Evolutionary conservation across 2,113 vertebrate genomes (phyloP), one percentile per base, ranked within the genome.

Genomic region (Haplochromis burtoni): DNA sequence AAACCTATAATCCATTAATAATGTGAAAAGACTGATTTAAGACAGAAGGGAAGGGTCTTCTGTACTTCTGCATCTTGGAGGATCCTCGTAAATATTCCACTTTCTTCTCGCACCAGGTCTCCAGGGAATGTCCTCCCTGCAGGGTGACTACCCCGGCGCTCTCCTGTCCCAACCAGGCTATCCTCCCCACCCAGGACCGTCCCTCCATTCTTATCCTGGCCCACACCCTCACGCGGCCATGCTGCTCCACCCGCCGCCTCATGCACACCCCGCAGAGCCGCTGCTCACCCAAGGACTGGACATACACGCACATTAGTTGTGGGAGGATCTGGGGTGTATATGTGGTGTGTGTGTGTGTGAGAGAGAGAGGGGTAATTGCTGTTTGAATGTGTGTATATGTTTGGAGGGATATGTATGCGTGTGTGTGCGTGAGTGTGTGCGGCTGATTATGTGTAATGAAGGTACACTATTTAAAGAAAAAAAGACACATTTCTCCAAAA

Each of bases 261-360:
- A 97, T 45, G 89, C 96, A 49, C 96, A 96, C 93, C 95, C 96
- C 0, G 89, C 96, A 9, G 96, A 97, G 84, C 94, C 96, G 14
- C 96, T 97, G 61, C 91, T 96, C 82, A 93, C 96, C 73, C 96
- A 96, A 90, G 95, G 95, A 92, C 96, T 96, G 88, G 97, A 97
- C 94, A 96, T 97, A 87, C 96, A 97, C 5, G 96, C 96, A 90
- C 97, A 97, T 94, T 97, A 96, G 95, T 94, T 73, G 83, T 79
- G 19, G 85, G 47, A 8, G 49, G 83, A 21, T 73, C 33, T 17
- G 59, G 42, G 53, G 83, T 24, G 81, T 51, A 8, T 57, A 45
- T 45, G 45, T 49, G 49, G n/a, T 55, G 35, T 45, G 21, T 2
- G 66, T 68, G 54, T 21, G 53, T 5, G 49, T 0, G 17, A 2